Evolutionary conservation across 2,888 invertebrate species (phyloP), one percentile per base, ranked within the genome.

Genomic region (Ornithoptera alexandrae): DNA sequence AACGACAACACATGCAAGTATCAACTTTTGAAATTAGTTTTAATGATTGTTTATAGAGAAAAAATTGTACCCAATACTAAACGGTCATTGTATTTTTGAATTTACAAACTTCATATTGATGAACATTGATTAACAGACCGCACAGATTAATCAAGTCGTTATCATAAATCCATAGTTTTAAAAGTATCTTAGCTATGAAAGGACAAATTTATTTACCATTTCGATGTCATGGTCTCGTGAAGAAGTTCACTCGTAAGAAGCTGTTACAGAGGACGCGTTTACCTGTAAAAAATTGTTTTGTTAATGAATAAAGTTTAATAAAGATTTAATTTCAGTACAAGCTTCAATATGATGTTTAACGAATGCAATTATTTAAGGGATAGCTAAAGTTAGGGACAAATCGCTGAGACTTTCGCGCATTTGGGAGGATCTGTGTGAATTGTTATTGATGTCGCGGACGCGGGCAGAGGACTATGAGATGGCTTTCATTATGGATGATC

Each of bases 401-500:
- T 87, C 81, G 86, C 84, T 84, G 80, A 77, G 82, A 85, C 81
- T 85, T 84, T 84, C 81, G 84, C 79, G 80, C 85, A 84, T 80
- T 81, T 79, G 74, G 77, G 80, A 77, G 83, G 86, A 86, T 86
- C 82, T 82, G 79, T 71, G 79, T 78, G 84, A 84, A 88, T 88
- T 89, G 88, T 88, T 89, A 90, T 89, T 87, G 86, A 89, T 89
- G 88, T 72, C 69, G 67, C 74, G 73, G 65, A 67, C 67, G 70
- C 67, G 67, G 67, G 72, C 75, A 70, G 72, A 76, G 76, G 77
- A 77, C 82, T 81, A 83, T 84, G 82, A 78, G 83, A 86, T 87
- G 85, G 84, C 84, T 86, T 88, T 87, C 84, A 86, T 88, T 85
- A 87, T 77, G 83, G 80, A 79, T 83, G 85, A 86, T 86, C 89